Evolutionary conservation across 2,888 invertebrate species (phyloP).

Genomic region (Ochropleura leucogaster): DNA sequence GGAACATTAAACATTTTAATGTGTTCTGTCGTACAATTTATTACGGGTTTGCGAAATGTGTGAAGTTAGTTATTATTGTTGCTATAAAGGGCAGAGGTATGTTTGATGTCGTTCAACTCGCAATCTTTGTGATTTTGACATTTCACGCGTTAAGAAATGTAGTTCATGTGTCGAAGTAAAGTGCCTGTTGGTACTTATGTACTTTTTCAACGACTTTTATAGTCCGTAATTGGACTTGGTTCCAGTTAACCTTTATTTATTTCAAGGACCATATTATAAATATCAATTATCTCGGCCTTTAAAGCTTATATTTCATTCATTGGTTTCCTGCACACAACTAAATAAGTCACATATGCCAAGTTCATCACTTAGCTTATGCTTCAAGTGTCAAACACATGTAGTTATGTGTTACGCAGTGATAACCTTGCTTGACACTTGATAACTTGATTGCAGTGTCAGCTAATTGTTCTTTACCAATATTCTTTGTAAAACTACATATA

Average conservation of each 20-base stretch:
- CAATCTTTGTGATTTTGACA: conserved; percentile 54
- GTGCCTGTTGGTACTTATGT: neutral
- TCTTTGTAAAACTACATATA: conserved; percentile 56
- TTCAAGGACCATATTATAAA: neutral
- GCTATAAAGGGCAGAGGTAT: conserved; percentile 47
- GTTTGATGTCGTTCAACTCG: conserved; percentile 21
- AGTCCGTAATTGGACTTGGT: neutral
- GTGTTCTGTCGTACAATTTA: conserved; percentile 43
- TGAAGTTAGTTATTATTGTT: conserved; percentile 42
- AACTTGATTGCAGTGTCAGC: conserved; percentile 54
- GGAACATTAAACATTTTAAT: conserved; percentile 49
- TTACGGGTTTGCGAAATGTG: conserved; percentile 49
- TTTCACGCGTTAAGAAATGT: conserved; percentile 44
- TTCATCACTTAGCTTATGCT: conserved; percentile 6
- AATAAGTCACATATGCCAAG: neutral
- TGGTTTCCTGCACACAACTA: neutral
- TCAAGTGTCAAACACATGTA: conserved; percentile 33
- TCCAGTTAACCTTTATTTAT: conserved; percentile 1
- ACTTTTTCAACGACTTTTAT: conserved; percentile 14
- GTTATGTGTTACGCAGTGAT: conserved; percentile 45
- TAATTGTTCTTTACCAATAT: conserved; percentile 66
- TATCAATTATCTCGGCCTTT: neutral
- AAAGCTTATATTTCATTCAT: neutral
- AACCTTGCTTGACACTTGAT: conserved; percentile 62
- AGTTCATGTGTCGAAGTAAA: conserved; percentile 20